Evolutionary conservation across 2,113 vertebrate species (phyloP).

Genomic region (Uria lomvia): DNA sequence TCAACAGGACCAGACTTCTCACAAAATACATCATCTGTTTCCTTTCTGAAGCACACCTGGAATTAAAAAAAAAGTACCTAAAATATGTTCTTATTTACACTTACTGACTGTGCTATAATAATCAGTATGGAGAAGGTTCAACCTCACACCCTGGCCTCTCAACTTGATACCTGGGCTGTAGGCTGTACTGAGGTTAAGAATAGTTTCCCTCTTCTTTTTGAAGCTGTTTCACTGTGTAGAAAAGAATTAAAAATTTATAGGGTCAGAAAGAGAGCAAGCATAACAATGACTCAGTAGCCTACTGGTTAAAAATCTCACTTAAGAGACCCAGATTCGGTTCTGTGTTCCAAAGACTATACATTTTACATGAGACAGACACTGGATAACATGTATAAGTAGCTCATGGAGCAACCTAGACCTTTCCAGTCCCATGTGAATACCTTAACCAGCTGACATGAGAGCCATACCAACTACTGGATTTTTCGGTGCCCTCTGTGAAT

Average conservation of each 20-base stretch:
- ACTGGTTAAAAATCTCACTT: conserved; percentile 1
- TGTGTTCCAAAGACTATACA: neutral
- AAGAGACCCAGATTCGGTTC: neutral
- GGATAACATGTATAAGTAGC: neutral
- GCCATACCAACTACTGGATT: neutral
- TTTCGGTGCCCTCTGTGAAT: neutral
- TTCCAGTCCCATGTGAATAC: neutral
- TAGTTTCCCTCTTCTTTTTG: neutral
- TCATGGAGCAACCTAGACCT: neutral
- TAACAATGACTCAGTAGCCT: neutral
- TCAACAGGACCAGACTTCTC: neutral
- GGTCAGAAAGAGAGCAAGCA: neutral
- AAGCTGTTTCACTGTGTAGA: neutral
- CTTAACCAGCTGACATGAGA: neutral
- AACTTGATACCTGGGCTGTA: neutral
- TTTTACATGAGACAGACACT: neutral
- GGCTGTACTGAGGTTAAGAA: neutral
- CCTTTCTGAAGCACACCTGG: neutral
- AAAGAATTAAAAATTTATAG: conserved; percentile 1
- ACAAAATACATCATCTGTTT: neutral
- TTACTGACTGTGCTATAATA: neutral
- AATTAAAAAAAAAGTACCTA: neutral
- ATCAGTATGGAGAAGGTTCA: neutral
- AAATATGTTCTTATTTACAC: neutral
- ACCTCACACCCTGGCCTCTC: neutral